phyloP scores from a whole-genome alignment of 53 echinoderm and acorn worm genomes.

The Henricia sp. region DNA sequence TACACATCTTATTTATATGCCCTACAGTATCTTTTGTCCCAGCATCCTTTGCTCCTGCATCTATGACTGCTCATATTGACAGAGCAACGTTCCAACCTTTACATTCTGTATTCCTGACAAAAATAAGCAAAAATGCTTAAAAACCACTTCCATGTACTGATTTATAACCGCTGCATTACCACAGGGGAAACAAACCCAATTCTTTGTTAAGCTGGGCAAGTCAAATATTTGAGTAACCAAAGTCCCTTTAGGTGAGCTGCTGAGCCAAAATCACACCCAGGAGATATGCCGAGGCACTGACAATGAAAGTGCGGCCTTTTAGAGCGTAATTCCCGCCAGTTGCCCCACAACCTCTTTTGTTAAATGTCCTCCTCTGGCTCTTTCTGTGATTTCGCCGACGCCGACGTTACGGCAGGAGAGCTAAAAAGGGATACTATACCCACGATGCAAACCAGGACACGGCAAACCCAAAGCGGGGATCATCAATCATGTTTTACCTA shows the following conservation, averaged over 20 bases:
- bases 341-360: slow-evolving; percentile 21
- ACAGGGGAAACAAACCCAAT: not conserved
- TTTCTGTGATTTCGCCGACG: slow-evolving; percentile 6
- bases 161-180: not conserved
- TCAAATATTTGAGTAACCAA: slow-evolving; percentile 4
- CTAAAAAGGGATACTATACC: not conserved
- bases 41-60: too few relatives aligned
- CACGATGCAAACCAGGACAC: slow-evolving; percentile 19
- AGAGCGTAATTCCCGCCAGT: not conserved
- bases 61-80: too few relatives aligned
- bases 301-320: not conserved
- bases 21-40: too few relatives aligned
- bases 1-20: too few relatives aligned
- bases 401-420: not conserved
- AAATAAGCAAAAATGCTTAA: not conserved
- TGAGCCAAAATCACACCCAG: not conserved
- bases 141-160: not conserved
- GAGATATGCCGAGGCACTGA: not conserved
- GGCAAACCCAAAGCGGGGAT: slow-evolving; percentile 22
- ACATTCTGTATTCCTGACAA: not conserved
- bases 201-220: not conserved
- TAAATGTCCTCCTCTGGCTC: slow-evolving; percentile 26
- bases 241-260: not conserved
- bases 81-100: too few relatives aligned
- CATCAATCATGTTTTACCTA: slow-evolving; percentile 61